A percentile compares a stretch with the other conserved stretches of the same genome.
Evolutionary conservation across 2,797 vertebrate genomes (phyloP).

Genomic region (Siniperca obscura): DNA sequence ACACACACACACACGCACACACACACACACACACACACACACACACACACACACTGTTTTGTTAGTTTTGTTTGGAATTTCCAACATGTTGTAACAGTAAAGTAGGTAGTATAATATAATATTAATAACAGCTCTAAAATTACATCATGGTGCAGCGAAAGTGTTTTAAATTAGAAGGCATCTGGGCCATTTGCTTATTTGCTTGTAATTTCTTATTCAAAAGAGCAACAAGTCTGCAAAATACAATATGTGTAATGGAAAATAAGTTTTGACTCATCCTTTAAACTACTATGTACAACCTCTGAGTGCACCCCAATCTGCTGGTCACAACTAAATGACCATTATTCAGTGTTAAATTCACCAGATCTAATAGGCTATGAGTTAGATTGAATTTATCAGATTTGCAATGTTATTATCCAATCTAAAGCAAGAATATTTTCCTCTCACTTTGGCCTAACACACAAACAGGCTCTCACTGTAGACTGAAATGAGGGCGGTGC

Average conservation of each 20-base stretch:
- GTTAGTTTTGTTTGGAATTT: constrained; percentile 48
- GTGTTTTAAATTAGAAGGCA: not conserved
- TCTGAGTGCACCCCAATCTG: constrained; percentile 67
- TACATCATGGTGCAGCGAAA: not conserved
- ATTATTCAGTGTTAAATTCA: constrained; percentile 84
- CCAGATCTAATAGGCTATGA: constrained; percentile 82
- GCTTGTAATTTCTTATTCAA: constrained; percentile 2
- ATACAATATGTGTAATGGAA: constrained; percentile 12
- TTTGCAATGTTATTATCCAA: constrained; percentile 79
- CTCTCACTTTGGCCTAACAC: constrained; percentile 57
- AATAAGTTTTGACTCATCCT: constrained; percentile 49
- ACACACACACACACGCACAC: not conserved
- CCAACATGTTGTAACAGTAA: constrained; percentile 39
- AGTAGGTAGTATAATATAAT: constrained; percentile 6
- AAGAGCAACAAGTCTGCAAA: constrained; percentile 25
- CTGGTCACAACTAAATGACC: constrained; percentile 78
- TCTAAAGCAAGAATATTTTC: constrained; percentile 72
- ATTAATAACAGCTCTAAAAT: constrained; percentile 20
- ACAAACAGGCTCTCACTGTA: constrained; percentile 68
- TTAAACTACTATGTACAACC: constrained; percentile 60
- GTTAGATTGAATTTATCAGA: constrained; percentile 80
- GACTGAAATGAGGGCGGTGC: constrained; percentile 67
- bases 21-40: not conserved
- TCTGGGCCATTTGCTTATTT: not conserved
- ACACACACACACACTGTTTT: constrained; percentile 8